Evolutionary conservation across 2,888 invertebrate genomes (phyloP).

Genomic region (Cyclophora albipunctata): DNA sequence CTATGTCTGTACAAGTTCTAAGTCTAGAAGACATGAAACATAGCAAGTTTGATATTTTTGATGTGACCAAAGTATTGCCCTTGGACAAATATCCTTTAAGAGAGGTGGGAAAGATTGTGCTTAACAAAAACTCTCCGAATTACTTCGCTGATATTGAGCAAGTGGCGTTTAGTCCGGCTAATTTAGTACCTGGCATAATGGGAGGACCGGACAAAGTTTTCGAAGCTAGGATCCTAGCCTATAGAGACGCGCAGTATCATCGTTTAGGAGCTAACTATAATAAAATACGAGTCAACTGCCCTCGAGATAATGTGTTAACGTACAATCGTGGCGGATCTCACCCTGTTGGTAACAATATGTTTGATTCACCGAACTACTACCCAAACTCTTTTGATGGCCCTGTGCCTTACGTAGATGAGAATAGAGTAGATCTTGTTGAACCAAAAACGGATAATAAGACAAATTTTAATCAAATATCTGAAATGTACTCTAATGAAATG

Average conservation of each 20-base stretch:
- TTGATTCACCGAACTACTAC: constrained; percentile 92
- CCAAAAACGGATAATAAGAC: constrained; percentile 83
- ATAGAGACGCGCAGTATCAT: constrained; percentile 88
- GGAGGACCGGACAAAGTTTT: constrained; percentile 93
- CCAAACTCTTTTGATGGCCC: constrained; percentile 96
- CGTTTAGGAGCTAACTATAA: constrained; percentile 92
- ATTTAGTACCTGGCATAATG: constrained; percentile 92
- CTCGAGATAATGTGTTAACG: constrained; percentile 79
- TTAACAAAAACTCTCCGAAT: constrained; percentile 90
- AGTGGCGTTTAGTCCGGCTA: constrained; percentile 88
- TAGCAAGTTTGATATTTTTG: constrained; percentile 89
- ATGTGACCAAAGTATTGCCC: constrained; percentile 91
- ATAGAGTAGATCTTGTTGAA: constrained; percentile 67
- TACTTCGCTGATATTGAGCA: constrained; percentile 96
- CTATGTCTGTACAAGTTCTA: constrained; percentile 87
- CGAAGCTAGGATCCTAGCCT: constrained; percentile 86
- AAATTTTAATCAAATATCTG: constrained; percentile 87
- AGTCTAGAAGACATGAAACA: constrained; percentile 85
- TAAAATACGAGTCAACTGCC: constrained; percentile 95
- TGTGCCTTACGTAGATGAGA: constrained; percentile 76
- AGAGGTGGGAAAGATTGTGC: constrained; percentile 85
- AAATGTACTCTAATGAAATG: constrained; percentile 74
- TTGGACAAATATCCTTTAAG: constrained; percentile 84
- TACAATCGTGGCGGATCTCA: constrained; percentile 92
- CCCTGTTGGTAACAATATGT: constrained; percentile 84